Evolutionary conservation across 2,888 invertebrate genomes (phyloP).

Genomic region (Zonitis immaculata): DNA sequence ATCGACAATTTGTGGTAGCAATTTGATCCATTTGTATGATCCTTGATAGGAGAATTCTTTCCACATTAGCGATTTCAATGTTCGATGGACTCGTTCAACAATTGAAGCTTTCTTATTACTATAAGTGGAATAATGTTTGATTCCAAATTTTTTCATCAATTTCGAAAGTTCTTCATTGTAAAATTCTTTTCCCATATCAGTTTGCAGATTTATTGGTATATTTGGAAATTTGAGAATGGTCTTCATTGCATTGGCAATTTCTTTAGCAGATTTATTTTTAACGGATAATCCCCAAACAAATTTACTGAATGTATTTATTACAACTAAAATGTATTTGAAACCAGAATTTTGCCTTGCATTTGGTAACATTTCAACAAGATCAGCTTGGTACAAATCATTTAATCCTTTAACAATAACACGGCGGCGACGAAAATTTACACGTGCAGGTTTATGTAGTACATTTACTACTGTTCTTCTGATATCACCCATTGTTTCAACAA

Average conservation of each 20-base stretch:
- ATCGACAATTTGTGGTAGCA: constrained; percentile 11
- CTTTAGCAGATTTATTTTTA: constrained; percentile 31
- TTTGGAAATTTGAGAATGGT: neutral
- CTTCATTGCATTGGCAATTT: constrained; percentile 19
- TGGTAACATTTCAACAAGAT: constrained; percentile 8
- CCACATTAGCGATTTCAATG: constrained; percentile 20
- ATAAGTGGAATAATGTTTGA: constrained; percentile 16
- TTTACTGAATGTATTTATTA: constrained; percentile 39
- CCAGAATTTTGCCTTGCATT: constrained; percentile 32
- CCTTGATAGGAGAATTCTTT: constrained; percentile 29
- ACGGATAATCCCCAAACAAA: constrained; percentile 36
- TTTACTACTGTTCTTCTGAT: constrained; percentile 2
- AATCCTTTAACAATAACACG: constrained; percentile 6
- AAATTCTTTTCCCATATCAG: constrained; percentile 18
- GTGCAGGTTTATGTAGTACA: constrained; percentile 10
- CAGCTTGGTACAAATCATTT: constrained; percentile 10
- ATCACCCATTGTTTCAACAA: neutral
- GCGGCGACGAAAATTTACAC: constrained; percentile 6
- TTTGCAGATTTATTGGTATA: constrained; percentile 18
- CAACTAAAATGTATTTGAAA: constrained; percentile 33
- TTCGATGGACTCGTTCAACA: constrained; percentile 13
- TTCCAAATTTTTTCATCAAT: constrained; percentile 11
- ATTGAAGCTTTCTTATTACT: constrained; percentile 1
- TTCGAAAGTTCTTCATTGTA: constrained; percentile 10
- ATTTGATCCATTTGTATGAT: constrained; percentile 22